Conservation (phyloP, 2,888 invertebrate genomes). For the Temnothorax ravouxi region DNA sequence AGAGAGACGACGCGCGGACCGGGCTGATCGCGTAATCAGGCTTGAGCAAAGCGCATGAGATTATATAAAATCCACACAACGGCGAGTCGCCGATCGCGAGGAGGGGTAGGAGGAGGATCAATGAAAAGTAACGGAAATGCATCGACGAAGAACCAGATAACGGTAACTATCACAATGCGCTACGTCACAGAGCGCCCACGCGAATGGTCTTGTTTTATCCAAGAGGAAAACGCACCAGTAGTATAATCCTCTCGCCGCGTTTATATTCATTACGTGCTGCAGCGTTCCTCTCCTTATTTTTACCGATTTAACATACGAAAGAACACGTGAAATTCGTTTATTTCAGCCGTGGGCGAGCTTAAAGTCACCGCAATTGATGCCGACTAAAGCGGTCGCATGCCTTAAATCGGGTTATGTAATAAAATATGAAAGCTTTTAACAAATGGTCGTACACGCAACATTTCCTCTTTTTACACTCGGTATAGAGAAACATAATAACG, state of each 20-base stretch:
- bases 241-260: conserved; percentile 11
- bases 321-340: neutral
- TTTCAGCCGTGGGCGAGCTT: neutral
- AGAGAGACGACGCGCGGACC: conserved; percentile 1
- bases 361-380: neutral
- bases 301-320: neutral
- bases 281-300: neutral
- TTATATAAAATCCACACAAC: conserved; percentile 45
- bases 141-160: conserved; percentile 34
- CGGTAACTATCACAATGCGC: conserved; percentile 42
- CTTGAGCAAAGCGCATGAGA: conserved; percentile 40
- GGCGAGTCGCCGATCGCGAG: neutral
- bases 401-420: neutral
- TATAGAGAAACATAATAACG: neutral
- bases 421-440: neutral
- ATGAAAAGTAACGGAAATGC: conserved; percentile 46
- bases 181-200: conserved; percentile 35
- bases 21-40: conserved; percentile 52
- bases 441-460: neutral
- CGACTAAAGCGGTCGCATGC: neutral
- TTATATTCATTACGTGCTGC: neutral
- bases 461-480: neutral
- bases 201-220: conserved; percentile 36
- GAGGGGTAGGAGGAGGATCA: neutral
- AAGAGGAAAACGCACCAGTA: conserved; percentile 20